Evolutionary conservation across 2,888 invertebrate species (phyloP).

Genomic region (Neria commutata): DNA sequence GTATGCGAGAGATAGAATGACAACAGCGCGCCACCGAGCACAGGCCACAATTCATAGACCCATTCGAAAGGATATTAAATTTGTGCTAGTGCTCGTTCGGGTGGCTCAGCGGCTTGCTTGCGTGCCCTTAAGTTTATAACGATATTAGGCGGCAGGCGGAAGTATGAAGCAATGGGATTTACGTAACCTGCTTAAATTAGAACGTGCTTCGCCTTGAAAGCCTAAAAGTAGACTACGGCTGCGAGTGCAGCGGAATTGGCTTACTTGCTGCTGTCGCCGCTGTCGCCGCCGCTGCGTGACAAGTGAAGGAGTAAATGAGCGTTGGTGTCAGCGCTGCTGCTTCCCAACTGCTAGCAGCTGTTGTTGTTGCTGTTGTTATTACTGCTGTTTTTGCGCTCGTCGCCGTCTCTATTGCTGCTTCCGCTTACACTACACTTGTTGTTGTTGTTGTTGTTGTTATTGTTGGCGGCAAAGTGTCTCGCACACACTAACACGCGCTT

Average conservation of each 20-base stretch:
- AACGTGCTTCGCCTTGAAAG: background rate
- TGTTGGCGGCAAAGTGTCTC: background rate
- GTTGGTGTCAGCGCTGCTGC: too few species aligned
- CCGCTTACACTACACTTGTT: background rate
- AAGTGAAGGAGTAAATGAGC: too few species aligned
- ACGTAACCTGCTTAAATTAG: background rate
- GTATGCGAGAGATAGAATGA: background rate
- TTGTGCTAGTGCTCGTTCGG: too few species aligned
- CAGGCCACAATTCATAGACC: background rate
- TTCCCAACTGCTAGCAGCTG: too few species aligned
- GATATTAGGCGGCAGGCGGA: background rate
- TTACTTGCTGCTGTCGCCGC: background rate
- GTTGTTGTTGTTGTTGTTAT: background rate
- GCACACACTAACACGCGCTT: background rate
- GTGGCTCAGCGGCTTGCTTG: background rate
- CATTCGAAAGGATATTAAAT: background rate
- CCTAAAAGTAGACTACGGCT: background rate
- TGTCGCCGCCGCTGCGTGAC: background rate
- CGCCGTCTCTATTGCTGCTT: background rate
- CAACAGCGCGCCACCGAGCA: too few species aligned
- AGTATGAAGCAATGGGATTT: background rate
- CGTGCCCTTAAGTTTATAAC: background rate
- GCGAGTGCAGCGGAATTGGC: background rate
- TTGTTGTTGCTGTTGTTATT: constrained; percentile 8
- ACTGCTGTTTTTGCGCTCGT: constrained; percentile 1